Evolutionary conservation across 2,797 vertebrate genomes (phyloP).

Genomic region (Anas flavirostris): DNA sequence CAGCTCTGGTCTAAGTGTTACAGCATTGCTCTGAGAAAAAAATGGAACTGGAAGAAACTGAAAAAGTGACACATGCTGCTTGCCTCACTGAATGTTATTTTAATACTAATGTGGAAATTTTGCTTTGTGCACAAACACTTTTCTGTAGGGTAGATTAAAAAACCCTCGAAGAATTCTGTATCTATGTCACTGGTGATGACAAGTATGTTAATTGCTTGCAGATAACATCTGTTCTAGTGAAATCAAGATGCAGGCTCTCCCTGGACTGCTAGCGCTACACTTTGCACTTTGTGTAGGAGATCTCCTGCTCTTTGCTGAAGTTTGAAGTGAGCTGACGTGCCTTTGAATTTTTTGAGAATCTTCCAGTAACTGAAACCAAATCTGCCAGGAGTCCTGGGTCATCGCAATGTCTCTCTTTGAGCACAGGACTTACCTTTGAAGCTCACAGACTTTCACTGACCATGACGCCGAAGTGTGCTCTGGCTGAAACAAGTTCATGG

Average conservation of each 20-base stretch:
- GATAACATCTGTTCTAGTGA: slow-evolving; percentile 86
- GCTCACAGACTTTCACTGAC: slow-evolving; percentile 87
- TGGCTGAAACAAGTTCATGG: slow-evolving; percentile 81
- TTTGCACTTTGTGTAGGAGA: slow-evolving; percentile 72
- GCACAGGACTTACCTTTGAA: slow-evolving; percentile 85
- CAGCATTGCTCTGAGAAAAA: background rate
- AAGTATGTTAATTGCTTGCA: slow-evolving; percentile 89
- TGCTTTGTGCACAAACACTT: slow-evolving; percentile 76
- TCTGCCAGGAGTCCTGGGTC: slow-evolving; percentile 84
- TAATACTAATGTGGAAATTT: slow-evolving; percentile 75
- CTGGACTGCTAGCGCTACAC: slow-evolving; percentile 72
- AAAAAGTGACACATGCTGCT: slow-evolving; percentile 51
- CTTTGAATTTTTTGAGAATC: slow-evolving; percentile 81
- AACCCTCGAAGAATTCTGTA: slow-evolving; percentile 67
- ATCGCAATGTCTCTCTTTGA: slow-evolving; percentile 89
- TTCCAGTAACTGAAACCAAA: slow-evolving; percentile 90
- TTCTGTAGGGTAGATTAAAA: slow-evolving; percentile 73
- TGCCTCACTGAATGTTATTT: slow-evolving; percentile 74
- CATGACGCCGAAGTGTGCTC: slow-evolving; percentile 85
- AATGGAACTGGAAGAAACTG: slow-evolving; percentile 26
- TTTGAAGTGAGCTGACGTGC: slow-evolving; percentile 71
- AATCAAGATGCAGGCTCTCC: slow-evolving; percentile 79
- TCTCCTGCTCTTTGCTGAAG: slow-evolving; percentile 68
- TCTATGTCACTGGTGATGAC: slow-evolving; percentile 83
- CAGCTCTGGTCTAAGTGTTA: slow-evolving; percentile 41